A percentile compares a stretch with the other conserved stretches of the same genome.
Evolutionary conservation across 2,888 invertebrate species (phyloP).

Genomic region (Pollenia griseotomentosa): DNA sequence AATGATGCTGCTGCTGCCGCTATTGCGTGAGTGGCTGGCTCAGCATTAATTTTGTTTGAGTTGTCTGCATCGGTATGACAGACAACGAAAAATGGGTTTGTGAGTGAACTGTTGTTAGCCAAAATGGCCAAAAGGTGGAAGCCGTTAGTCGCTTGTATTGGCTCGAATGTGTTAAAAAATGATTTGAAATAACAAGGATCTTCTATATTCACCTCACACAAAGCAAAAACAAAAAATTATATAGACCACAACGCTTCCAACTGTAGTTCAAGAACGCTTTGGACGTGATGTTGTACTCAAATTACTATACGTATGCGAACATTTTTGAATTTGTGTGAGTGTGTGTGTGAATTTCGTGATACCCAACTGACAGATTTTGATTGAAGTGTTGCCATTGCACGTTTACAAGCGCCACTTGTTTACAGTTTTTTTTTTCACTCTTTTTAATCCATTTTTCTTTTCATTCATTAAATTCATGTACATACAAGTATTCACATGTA

Average conservation of each 20-base stretch:
- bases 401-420: conserved; percentile 72
- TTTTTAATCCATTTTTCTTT: conserved; percentile 43
- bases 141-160: conserved; percentile 43
- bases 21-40: conserved; percentile 20
- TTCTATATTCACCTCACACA: conserved; percentile 49
- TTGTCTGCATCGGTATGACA: background rate
- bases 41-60: background rate
- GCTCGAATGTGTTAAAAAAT: conserved; percentile 22
- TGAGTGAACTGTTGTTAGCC: background rate
- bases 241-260: conserved; percentile 27
- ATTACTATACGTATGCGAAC: conserved; percentile 37
- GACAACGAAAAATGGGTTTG: no score
- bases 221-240: conserved; percentile 6
- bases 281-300: conserved; percentile 77
- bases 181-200: conserved; percentile 62
- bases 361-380: conserved; percentile 53
- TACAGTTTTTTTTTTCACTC: conserved; percentile 6
- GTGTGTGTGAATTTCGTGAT: conserved; percentile 32
- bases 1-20: background rate
- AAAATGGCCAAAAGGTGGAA: conserved; percentile 46
- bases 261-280: conserved; percentile 73
- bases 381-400: conserved; percentile 72
- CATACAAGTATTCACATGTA: background rate
- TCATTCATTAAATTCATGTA: conserved; percentile 73
- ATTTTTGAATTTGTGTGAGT: background rate